A percentile compares a stretch with the other conserved stretches of the same genome.
Conservation (phyloP, 2,888 invertebrate species). For the Parelbella ahira region DNA sequence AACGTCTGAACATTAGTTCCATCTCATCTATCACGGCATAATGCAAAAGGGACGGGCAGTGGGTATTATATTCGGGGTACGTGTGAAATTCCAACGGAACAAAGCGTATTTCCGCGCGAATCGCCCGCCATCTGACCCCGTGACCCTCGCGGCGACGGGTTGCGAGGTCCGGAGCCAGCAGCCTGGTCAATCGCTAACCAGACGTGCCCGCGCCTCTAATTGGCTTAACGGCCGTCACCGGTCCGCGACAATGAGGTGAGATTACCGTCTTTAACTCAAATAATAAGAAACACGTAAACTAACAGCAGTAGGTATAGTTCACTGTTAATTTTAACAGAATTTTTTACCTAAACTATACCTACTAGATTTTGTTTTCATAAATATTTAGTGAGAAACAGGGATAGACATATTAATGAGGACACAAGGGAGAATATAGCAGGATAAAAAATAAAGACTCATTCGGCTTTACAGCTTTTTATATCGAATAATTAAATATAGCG, state of each 20-base stretch:
- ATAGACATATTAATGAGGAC: too few species aligned
- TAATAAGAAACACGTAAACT: background rate
- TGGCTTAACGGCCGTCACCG: conserved; percentile 20
- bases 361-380: too few species aligned
- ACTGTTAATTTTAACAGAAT: too few species aligned
- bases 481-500: too few species aligned
- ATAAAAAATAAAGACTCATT: too few species aligned
- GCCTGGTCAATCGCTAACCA: conserved; percentile 10
- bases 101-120: conserved; percentile 21
- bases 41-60: conserved; percentile 3
- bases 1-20: background rate
- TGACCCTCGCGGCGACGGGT: conserved; percentile 3
- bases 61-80: conserved; percentile 10
- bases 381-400: too few species aligned
- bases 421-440: too few species aligned
- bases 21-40: background rate
- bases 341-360: too few species aligned
- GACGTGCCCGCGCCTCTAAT: conserved; percentile 15
- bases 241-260: conserved; percentile 11
- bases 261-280: conserved; percentile 8
- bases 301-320: too few species aligned
- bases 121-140: conserved; percentile 26
- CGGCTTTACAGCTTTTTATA: too few species aligned
- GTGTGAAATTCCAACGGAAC: conserved; percentile 25
- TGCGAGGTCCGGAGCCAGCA: background rate